phyloP scores from a whole-genome alignment of 2,797 vertebrate genomes.

The Poecilia velifera region DNA sequence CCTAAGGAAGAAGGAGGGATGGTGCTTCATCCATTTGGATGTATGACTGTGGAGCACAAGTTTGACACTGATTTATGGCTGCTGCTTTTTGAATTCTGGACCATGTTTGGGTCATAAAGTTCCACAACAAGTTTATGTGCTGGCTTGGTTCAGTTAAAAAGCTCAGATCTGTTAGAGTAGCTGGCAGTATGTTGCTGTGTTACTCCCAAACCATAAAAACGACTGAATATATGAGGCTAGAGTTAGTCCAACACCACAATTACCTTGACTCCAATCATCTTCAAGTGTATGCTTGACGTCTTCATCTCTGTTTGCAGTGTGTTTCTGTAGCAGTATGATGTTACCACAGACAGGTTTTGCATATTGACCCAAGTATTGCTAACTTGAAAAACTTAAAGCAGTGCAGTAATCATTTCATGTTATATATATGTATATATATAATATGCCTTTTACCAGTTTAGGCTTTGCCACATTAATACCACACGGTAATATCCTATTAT shows the following conservation, averaged over 20 bases:
- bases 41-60: background rate
- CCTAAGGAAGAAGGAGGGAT: background rate
- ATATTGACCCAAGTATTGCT: background rate
- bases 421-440: too few relatives aligned
- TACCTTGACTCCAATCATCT: background rate
- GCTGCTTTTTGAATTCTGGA: background rate
- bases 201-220: background rate
- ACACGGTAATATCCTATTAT: background rate
- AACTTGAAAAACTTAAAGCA: background rate
- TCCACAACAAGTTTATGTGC: background rate
- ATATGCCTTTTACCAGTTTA: background rate
- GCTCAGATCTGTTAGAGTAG: background rate
- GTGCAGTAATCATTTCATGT: background rate
- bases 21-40: background rate
- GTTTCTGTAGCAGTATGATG: background rate
- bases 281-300: background rate
- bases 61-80: background rate
- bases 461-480: background rate
- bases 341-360: background rate
- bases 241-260: background rate
- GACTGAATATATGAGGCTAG: background rate
- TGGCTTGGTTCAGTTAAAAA: background rate
- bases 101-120: background rate
- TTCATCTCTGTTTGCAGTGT: constrained; percentile 1
- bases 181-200: background rate